Percentiles rank a stretch among this genome's conserved stretches.
Evolutionary conservation across 2,888 invertebrate species (phyloP).

Genomic region (Trimorus sp.): DNA sequence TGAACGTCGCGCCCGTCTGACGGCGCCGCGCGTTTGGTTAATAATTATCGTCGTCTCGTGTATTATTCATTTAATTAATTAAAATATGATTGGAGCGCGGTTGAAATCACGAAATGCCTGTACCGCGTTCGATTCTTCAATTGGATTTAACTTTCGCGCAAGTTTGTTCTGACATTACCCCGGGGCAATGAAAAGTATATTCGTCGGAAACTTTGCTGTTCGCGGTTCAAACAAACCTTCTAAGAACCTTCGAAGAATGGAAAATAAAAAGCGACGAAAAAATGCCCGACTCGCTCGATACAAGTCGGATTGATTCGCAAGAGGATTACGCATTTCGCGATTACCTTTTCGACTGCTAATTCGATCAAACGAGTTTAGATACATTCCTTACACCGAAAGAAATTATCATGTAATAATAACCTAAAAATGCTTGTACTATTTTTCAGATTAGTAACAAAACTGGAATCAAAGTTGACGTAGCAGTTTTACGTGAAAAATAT

Average conservation of each 20-base stretch:
- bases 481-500: too few relatives aligned
- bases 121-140: slow-evolving; percentile 59
- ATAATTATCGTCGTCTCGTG: not conserved
- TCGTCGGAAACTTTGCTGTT: slow-evolving; percentile 56
- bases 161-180: slow-evolving; percentile 61
- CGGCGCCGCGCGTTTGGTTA: not conserved
- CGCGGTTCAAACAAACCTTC: slow-evolving; percentile 42
- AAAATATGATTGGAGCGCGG: slow-evolving; percentile 42
- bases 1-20: not conserved
- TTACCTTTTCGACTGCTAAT: not conserved
- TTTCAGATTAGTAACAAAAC: too few relatives aligned
- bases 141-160: slow-evolving; percentile 59
- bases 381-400: too few relatives aligned
- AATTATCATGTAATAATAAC: too few relatives aligned
- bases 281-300: slow-evolving; percentile 10
- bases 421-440: too few relatives aligned
- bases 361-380: too few relatives aligned
- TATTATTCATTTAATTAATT: slow-evolving; percentile 47
- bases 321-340: slow-evolving; percentile 6
- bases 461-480: too few relatives aligned
- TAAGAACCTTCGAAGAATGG: slow-evolving; percentile 24
- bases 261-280: slow-evolving; percentile 36
- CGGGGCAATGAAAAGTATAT: slow-evolving; percentile 58
- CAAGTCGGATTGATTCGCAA: slow-evolving; percentile 1
- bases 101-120: slow-evolving; percentile 48